Evolutionary conservation across 1,140 invertebrate species (phyloP).

Genomic region (Copidosoma floridanum): DNA sequence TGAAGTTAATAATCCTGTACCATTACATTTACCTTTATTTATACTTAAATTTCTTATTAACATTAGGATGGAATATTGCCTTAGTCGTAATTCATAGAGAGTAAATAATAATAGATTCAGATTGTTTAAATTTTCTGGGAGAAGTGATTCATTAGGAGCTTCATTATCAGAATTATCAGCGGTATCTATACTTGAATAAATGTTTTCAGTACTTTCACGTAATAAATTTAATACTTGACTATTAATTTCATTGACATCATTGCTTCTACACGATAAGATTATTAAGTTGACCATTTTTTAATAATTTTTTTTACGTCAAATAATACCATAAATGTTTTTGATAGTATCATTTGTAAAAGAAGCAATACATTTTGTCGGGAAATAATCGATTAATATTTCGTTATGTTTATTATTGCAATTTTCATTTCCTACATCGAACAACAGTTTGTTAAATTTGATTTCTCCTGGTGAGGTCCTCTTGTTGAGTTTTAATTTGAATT

Average conservation of each 20-base stretch:
- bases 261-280: constrained; percentile 18
- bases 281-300: background rate
- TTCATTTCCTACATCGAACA: constrained; percentile 19
- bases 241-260: constrained; percentile 25
- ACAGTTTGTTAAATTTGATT: constrained; percentile 21
- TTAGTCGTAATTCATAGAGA: too few species aligned
- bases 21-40: too few species aligned
- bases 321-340: background rate
- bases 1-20: too few species aligned
- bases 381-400: constrained; percentile 10
- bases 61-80: too few species aligned
- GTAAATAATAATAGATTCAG: background rate
- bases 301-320: constrained; percentile 5
- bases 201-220: constrained; percentile 8
- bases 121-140: constrained; percentile 24
- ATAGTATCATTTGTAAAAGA: background rate
- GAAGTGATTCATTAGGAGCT: constrained; percentile 9
- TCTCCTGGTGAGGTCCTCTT: constrained; percentile 17
- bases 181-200: constrained; percentile 25
- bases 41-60: too few species aligned
- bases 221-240: constrained; percentile 12
- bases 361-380: constrained; percentile 20
- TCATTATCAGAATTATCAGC: constrained; percentile 21
- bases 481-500: constrained; percentile 16
- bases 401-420: constrained; percentile 20